A percentile compares a stretch with the other conserved stretches of the same genome.
Evolutionary conservation across 2,888 invertebrate genomes (phyloP).

Genomic region (Pharmacophagus antenor): DNA sequence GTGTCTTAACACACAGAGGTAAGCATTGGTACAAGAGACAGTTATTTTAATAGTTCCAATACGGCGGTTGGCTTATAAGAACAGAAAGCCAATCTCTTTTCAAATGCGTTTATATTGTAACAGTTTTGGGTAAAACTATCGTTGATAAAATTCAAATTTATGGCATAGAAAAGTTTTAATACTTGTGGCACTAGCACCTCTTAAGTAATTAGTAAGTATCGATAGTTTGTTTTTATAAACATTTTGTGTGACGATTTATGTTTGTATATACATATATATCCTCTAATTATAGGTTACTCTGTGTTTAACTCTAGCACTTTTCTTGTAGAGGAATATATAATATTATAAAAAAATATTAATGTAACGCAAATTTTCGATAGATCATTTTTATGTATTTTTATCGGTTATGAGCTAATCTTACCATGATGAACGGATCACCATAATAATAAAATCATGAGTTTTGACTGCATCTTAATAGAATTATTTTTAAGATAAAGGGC

Average conservation of each 20-base stretch:
- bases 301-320: too few species aligned
- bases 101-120: background rate
- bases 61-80: slow-evolving; percentile 5
- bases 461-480: too few species aligned
- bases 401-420: too few species aligned
- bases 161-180: background rate
- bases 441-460: too few species aligned
- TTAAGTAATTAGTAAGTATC: background rate
- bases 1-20: slow-evolving; percentile 10
- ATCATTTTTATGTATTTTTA: too few species aligned
- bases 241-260: background rate
- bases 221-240: background rate
- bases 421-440: too few species aligned
- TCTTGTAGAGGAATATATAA: too few species aligned
- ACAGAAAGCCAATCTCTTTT: slow-evolving; percentile 6
- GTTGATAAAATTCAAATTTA: background rate
- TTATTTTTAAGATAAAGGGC: too few species aligned
- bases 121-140: slow-evolving; percentile 21
- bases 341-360: too few species aligned
- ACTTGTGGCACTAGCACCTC: background rate
- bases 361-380: too few species aligned
- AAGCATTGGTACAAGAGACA: slow-evolving; percentile 14
- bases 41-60: slow-evolving; percentile 16
- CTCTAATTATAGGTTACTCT: too few species aligned
- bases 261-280: too few species aligned